Conservation (phyloP, 2,888 invertebrate species). For the Anticlea derivata region DNA sequence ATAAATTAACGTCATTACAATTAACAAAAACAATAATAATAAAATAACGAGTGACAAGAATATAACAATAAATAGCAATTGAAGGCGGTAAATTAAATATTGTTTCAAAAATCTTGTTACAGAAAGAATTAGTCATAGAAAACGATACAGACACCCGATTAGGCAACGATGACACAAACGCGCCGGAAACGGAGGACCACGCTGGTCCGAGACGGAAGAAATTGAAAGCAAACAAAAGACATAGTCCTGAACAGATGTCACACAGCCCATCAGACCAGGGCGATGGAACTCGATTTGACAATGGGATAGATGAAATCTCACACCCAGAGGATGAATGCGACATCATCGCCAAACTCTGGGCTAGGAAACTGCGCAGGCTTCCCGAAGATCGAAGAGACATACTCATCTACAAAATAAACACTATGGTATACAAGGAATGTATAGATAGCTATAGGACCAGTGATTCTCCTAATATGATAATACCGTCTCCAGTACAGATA, state of each 20-base stretch:
- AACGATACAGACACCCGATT: not conserved
- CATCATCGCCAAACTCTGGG: conserved; percentile 13
- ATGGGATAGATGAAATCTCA: not conserved
- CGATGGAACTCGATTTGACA: not conserved
- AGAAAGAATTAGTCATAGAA: not conserved
- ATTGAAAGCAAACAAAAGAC: not conserved
- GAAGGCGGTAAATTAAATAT: no score
- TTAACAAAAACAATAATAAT: no score
- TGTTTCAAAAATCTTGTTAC: not conserved
- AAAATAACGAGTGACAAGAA: no score
- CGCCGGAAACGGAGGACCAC: not conserved
- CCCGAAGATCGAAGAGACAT: conserved; percentile 14
- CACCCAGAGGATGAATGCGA: conserved; percentile 6
- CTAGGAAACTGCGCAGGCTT: conserved; percentile 7
- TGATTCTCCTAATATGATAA: not conserved
- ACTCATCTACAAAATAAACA: conserved; percentile 19
- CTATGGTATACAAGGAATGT: conserved; percentile 9
- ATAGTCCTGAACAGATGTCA: not conserved
- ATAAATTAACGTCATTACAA: no score
- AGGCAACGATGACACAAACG: not conserved
- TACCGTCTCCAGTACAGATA: conserved; percentile 2
- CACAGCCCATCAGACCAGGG: no score
- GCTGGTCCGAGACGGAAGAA: no score
- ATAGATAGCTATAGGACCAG: not conserved
- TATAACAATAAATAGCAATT: no score